Base-by-base conservation (phyloP, 1,140 invertebrate species). In the Paracyclopina nana region DNA sequence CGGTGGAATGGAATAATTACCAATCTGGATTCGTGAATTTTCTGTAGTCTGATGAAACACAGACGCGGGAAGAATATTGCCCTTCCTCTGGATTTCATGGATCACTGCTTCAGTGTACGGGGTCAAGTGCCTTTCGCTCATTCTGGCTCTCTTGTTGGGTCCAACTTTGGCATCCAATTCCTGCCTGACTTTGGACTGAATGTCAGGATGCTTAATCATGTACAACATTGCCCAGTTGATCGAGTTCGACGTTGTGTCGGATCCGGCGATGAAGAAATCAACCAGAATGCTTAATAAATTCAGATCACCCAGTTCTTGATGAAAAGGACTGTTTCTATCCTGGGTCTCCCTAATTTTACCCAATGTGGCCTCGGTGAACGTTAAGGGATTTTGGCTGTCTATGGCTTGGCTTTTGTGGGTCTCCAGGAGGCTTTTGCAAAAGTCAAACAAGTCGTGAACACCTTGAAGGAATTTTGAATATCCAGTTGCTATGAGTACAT, bases 81-180 rank as follows among this genome's bases (percentile, higher is more conserved):
- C 34, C 5, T 20, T 16, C 20, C 34, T n/a, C 20, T 38, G 34
- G 34, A 24, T 45, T 45, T 45, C 43, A 24, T 45, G 25, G 14
- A 45, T 45, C n/a, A 45, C 16, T 18, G 43, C 43, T 24, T 45
- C 43, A n/a, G 43, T 45, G 16, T 18, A 45, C 16, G 43, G 43
- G 14, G 25, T 52, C 43, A 27, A 25, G 18, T 48, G 34, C 12
- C 59, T 52, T 51, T 67, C 63, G 1, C 54, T 53, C 18, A 61
- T 53, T 12, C 51, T 45, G 9, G 61, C 57, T 12, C 48, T 31
- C 14, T 58, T 26, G 4, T 12, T 20, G 2, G 4, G 40, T 30
- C 42, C 40, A 6, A 56, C 43, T 14, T 44, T 50, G 1, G 18
- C 51, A 28, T 56, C 55, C 16, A 56, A 44, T 46, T 56, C 43